These are phyloP conservation scores for Euphonia xanthogaster DNA, from an alignment of 2,797 vertebrate species.

Conservation along the genomic window DNA sequence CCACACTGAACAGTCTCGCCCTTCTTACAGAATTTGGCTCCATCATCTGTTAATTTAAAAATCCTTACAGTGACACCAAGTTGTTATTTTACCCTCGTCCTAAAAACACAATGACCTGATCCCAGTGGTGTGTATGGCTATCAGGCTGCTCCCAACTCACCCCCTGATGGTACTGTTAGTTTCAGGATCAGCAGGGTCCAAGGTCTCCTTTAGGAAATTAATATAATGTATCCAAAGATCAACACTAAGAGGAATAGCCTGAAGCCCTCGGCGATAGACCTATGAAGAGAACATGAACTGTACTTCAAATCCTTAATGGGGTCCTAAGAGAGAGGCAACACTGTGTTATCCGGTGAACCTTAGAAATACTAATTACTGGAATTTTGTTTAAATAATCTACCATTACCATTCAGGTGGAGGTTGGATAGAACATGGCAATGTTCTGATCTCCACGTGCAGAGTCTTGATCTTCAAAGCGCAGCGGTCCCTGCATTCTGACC, in stretches of 20 bases:
- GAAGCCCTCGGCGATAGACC: constrained; percentile 96
- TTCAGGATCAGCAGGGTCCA: constrained; percentile 86
- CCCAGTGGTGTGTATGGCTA: accelerated
- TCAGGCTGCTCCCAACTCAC: constrained; percentile 75
- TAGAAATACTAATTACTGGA: constrained; percentile 86
- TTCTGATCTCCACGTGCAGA: constrained; percentile 88
- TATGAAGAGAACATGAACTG: constrained; percentile 78
- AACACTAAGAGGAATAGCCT: constrained; percentile 97
- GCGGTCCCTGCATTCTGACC: constrained; percentile 86
- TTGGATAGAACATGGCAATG: constrained; percentile 89
- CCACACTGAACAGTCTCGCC: accelerated
- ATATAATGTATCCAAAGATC: constrained; percentile 99
- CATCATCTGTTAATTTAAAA: not conserved
- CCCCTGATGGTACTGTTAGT: constrained; percentile 89
- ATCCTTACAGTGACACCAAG: accelerated
- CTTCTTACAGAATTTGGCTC: accelerated
- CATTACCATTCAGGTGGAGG: constrained; percentile 88
- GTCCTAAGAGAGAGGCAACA: constrained; percentile 80
- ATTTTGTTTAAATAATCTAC: constrained; percentile 89
- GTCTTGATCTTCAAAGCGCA: constrained; percentile 88
- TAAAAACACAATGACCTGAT: accelerated
- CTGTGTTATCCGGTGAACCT: constrained; percentile 84
- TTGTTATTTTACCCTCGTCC: accelerated
- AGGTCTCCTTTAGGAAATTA: constrained; percentile 93
- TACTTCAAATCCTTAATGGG: constrained; percentile 67